Evolutionary conservation across 2,113 vertebrate genomes (phyloP).

Genomic region (Lophochroa leadbeateri): DNA sequence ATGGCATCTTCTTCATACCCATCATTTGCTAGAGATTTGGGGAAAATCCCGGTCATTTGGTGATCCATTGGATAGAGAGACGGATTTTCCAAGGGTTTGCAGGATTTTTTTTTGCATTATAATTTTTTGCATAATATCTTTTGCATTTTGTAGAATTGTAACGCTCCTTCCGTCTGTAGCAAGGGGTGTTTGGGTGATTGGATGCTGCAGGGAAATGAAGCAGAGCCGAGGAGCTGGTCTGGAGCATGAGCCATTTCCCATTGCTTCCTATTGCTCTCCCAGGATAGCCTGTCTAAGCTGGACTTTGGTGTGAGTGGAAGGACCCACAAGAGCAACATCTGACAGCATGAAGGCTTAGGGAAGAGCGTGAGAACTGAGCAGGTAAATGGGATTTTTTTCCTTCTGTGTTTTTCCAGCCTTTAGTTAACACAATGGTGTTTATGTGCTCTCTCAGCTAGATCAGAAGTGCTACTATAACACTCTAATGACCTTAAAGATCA

Average conservation of each 20-base stretch:
- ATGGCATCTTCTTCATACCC: background rate
- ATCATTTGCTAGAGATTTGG: background rate
- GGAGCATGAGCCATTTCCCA: accelerated
- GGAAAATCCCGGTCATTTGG: background rate
- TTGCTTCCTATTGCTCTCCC: no score
- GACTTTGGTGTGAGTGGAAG: background rate
- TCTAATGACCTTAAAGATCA: background rate
- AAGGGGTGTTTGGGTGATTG: background rate
- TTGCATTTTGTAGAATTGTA: background rate
- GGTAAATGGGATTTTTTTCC: background rate
- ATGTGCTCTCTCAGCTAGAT: background rate
- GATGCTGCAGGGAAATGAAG: background rate
- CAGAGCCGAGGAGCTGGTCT: background rate
- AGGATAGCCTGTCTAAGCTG: accelerated
- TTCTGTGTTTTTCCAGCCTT: background rate
- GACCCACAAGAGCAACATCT: background rate
- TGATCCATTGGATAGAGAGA: accelerated
- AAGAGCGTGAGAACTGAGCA: background rate
- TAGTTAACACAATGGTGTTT: background rate
- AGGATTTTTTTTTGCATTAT: background rate
- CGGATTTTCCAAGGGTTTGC: background rate
- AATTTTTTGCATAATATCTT: background rate
- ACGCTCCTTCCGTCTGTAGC: background rate
- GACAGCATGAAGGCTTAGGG: accelerated
- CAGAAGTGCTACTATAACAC: background rate